Evolutionary conservation across 2,113 vertebrate genomes (phyloP), one percentile per base, ranked within the genome.

Genomic region (Hiodon alosoides): DNA sequence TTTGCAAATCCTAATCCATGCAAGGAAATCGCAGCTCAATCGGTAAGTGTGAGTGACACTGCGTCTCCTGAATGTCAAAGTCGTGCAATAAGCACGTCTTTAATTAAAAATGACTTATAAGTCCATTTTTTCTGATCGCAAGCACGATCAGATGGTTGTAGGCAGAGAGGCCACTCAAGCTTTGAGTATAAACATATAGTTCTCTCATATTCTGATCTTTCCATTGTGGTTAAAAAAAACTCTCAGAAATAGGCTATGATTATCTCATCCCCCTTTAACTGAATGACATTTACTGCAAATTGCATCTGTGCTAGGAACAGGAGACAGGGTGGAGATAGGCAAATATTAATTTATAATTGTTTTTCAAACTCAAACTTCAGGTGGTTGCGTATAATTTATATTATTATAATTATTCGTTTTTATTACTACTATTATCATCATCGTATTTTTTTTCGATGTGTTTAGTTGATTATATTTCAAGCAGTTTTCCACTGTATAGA

Each of bases 201-300:
- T 82, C 82, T 82, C 76, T 76, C 84, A 85, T 82, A 88, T 87
- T 82, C 86, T 80, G 81, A 82, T 89, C 84, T 88, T 86, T 91
- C 86, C 89, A 86, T 89, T 89, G 83, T 78, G 79, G 85, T 31
- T 1, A 31, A 31, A 31, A 84, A 90, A 90, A 91, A 90, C 86
- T 86, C 82, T 86, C 88, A 78, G 83, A 88, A 90, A 89, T 84
- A 82, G 80, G 82, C 83, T 87, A 86, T 88, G 86, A 90, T 91
- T 91, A 90, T 88, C 88, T 88, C 88, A 86, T 89, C 88, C 88
- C 85, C 85, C 84, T 79, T 80, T 65, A 71, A 85, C 83, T 86
- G 85, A 83, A 85, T 91, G 90, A 90, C 89, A 90, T 90, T 90
- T 89, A 86, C 69, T 83, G 86, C 83, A 88, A 89, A 90, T 88